A percentile compares a stretch with the other conserved stretches of the same genome.
Conservation (phyloP, 2,797 vertebrate genomes). For the Brachyalestes nurse region DNA sequence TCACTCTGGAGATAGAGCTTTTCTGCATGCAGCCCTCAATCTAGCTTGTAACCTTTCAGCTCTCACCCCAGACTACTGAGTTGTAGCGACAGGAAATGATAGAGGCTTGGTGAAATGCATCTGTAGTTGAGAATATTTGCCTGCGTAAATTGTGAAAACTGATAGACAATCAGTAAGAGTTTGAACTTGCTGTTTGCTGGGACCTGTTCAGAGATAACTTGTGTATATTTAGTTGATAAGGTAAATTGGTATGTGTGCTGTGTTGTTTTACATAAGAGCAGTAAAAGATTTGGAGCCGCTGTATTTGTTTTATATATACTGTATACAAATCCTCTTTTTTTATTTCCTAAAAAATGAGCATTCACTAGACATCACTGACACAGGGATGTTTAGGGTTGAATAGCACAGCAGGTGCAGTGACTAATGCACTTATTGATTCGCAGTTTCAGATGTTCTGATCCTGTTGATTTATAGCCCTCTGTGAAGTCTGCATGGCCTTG, state of each 20-base stretch:
- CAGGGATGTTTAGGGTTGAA: background rate
- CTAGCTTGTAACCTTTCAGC: slow-evolving; percentile 46
- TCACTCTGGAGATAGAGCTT: slow-evolving; percentile 26
- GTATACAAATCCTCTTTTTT: no score
- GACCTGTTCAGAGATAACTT: slow-evolving; percentile 40
- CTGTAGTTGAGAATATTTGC: slow-evolving; percentile 39
- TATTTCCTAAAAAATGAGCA: background rate
- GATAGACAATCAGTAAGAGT: slow-evolving; percentile 35
- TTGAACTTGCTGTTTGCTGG: slow-evolving; percentile 29
- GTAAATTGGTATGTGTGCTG: slow-evolving; percentile 3
- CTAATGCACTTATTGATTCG: slow-evolving; percentile 1
- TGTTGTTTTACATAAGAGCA: slow-evolving; percentile 2
- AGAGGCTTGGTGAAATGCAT: slow-evolving; percentile 22
- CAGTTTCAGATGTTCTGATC: background rate
- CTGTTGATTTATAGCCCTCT: slow-evolving; percentile 4
- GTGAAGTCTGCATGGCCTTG: background rate
- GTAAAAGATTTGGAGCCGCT: background rate
- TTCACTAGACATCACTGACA: background rate
- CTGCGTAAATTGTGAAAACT: slow-evolving; percentile 2
- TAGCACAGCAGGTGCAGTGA: background rate
- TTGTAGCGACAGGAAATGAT: slow-evolving; percentile 43
- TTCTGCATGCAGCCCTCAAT: slow-evolving; percentile 31
- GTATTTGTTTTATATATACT: background rate
- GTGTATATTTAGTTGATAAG: slow-evolving; percentile 44
- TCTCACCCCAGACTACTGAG: slow-evolving; percentile 25